Evolutionary conservation across 2,113 vertebrate species (phyloP), one percentile per base, ranked within the genome.

Genomic region (Calyptomena viridis): DNA sequence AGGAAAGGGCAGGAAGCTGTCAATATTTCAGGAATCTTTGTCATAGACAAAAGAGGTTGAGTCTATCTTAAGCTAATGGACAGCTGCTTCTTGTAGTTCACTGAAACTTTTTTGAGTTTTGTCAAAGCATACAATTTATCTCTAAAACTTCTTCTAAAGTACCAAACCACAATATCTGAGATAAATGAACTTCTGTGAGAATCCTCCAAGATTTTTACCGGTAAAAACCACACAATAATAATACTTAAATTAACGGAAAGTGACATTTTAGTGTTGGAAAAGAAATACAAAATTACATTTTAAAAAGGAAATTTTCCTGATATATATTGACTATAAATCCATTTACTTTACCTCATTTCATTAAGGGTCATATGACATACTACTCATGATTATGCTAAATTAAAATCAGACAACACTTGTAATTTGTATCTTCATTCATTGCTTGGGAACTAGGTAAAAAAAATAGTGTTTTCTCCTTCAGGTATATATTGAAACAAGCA

Each of bases 171-270:
- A 35, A 1, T 35, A 49, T 55, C 24, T 73, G 28, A 79, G 14
- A 4, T 55, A 88, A 68, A 73, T 20, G 5, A 62, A 78, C 4
- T 62, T 63, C 18, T 6, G 21, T 0, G 0, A 59, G 9, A 55
- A 31, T 52, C 13, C 22, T 39, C 15, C 40, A 44, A 64, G 49
- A 4, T 23, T 68, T 90, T 25, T 30, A 21, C 23, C 52, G 18
- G 21, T 25, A 66, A 9, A 77, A 84, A 59, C 1, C 14, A 66
- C 40, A 60, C 17, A 69, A 66, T 30, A 64, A 4, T 33, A 67
- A n/a, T 22, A 42, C 0, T 30, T 47, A 35, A 44, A 71, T 52
- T 64, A 66, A 66, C 46, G 37, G 74, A 76, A 79, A 71, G 1
- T 42, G 2, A 14, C 49, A 71, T 58, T 81, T 73, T 52, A 59